A percentile compares a stretch with the other conserved stretches of the same genome.
phyloP scores from a whole-genome alignment of 2,888 invertebrate species.

The Pelosia muscerda region DNA sequence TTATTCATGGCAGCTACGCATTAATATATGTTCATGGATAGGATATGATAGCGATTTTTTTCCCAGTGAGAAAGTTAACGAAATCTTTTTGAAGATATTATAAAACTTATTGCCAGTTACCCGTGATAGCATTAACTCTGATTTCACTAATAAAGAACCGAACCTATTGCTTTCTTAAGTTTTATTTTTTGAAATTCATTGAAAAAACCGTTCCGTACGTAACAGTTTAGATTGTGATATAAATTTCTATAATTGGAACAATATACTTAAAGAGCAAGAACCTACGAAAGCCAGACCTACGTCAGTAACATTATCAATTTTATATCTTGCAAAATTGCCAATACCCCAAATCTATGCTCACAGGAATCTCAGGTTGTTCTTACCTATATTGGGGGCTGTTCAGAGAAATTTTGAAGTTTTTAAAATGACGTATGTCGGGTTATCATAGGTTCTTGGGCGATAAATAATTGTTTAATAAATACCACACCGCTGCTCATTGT shows the following conservation, averaged over 20 bases:
- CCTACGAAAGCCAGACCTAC: no score
- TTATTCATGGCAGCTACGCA: slow-evolving; percentile 1
- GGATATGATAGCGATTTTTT: slow-evolving; percentile 6
- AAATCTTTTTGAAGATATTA: neutral
- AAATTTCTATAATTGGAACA: no score
- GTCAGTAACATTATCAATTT: no score
- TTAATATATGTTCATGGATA: no score
- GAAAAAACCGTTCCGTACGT: neutral
- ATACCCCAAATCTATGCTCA: no score
- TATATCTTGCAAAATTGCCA: no score
- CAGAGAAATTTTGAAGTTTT: no score
- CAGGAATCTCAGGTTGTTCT: no score
- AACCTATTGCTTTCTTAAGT: neutral
- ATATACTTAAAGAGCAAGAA: no score
- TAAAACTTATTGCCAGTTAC: neutral
- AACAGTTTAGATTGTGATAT: neutral
- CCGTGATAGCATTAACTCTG: neutral
- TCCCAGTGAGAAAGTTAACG: neutral
- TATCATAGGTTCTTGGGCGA: no score
- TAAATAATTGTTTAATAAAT: slow-evolving; percentile 31
- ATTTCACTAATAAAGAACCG: neutral
- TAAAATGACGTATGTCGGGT: no score
- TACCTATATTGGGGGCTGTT: no score
- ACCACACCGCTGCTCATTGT: slow-evolving; percentile 46
- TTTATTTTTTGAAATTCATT: neutral